Base-by-base conservation (phyloP, 2,888 invertebrate species). In the Drosophila niveifrons region DNA sequence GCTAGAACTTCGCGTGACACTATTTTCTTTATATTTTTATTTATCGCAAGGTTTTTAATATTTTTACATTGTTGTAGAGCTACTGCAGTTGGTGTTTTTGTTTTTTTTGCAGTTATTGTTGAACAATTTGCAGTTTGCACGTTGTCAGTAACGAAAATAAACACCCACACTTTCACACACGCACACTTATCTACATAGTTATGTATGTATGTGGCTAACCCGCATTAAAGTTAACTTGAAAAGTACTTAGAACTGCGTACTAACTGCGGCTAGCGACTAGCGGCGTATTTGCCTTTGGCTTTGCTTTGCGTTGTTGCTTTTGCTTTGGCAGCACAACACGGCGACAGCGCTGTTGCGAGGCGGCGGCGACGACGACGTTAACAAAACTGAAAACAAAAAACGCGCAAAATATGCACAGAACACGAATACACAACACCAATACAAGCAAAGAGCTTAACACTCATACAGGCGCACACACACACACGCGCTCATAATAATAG, bases 301-400 rank as follows among this genome's bases (percentile, higher is more conserved):
- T 68, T 58, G 52, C 36, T 36, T 36, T 51, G 63, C 55, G 28
- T 67, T 73, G 53, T 68, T 57, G 64, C 55, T 68, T 75, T 66
- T 65, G 75, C 63, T 75, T 67, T 72, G 70, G 51, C 66, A 67
- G 71, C 66, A 58, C 23, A 23, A 23, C 23, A 36, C 36, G 36
- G 63, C 64, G 36, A 61, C 64, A 15, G 15, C 39, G 39, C 13
- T 41, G 71, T 78, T 72, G 75, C 82, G 82, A 82, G 78, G 78
- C 82, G 71, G 74, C 83, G 64, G 61, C 85, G 70, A 72, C 87
- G 79, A 83, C 83, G 77, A 77, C 77, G 87, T 74, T 81, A 86
- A 84, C 83, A 81, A 83, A 84, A 84, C 83, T 84, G 83, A 84
- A 83, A 86, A 86, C 81, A 79, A 83, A 83, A 78, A 83, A 80